Evolutionary conservation across 2,113 vertebrate species (phyloP), one percentile per base, ranked within the genome.

Genomic region (Oryzias curvinotus): DNA sequence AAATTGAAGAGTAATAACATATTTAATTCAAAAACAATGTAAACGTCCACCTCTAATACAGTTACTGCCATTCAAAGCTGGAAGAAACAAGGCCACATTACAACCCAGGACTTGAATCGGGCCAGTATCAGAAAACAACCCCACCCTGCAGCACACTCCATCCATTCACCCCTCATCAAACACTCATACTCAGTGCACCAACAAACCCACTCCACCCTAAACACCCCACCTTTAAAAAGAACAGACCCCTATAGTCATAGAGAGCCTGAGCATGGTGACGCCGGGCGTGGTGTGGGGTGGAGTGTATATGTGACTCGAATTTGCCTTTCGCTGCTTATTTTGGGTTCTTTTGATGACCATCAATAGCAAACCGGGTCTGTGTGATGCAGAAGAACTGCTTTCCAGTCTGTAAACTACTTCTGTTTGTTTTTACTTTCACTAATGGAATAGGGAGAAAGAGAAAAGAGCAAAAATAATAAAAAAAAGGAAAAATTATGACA

Each of bases 361-460:
- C 80, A 81, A 81, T 75, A 74, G 73, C 69, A 74, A 87, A 81
- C 73, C 0, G 8, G 69, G 62, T 49, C 74, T 70, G 65, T 70
- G 76, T 88, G 86, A 87, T 86, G 90, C 76, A 89, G 87, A 75
- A 77, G 57, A 49, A 60, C 25, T 44, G 65, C 79, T 88, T 91
- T 86, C 80, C 81, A 83, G 73, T 87, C 71, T 59, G 78, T 86
- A 65, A 85, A 85, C 36, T 68, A 58, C 53, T 45, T 4, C 75
- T 90, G 88, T 92, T 90, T 91, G 87, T 91, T 91, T 87, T 88
- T 52, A 47, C 73, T 84, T 80, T 83, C 76, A 65, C 87, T 86
- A 77, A 85, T 80, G 77, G 85, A 89, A 82, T 66, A 61, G 71
- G 76, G 73, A 17, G 42, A 65, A 68, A 59, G 68, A 71, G 74